These are phyloP conservation scores for Cirrhinus molitorella DNA, from an alignment of 2,797 vertebrate genomes.

Conservation along the genomic window DNA sequence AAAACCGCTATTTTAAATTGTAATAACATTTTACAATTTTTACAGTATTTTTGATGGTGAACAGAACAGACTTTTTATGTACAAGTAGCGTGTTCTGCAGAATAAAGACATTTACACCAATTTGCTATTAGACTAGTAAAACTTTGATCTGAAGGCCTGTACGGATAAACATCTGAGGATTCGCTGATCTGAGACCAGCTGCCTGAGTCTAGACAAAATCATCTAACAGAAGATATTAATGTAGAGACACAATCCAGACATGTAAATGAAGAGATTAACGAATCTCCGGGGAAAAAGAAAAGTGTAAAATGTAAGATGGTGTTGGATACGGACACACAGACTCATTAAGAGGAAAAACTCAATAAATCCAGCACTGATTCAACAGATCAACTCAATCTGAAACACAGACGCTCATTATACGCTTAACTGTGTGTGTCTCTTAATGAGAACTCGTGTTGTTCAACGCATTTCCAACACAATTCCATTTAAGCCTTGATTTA, in stretches of 20 bases:
- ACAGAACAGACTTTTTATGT: too few species aligned
- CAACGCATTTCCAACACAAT: not conserved
- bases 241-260: not conserved
- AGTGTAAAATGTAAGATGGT: not conserved
- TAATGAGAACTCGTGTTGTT: not conserved
- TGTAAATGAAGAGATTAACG: not conserved
- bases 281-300: not conserved
- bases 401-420: not conserved
- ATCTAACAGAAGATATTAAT: not conserved
- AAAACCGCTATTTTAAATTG: not conserved
- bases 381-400: not conserved
- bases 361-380: not conserved
- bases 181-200: not conserved
- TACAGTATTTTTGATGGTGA: not conserved
- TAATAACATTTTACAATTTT: not conserved
- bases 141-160: too few species aligned
- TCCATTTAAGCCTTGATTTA: not conserved
- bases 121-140: not conserved
- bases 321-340: not conserved
- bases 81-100: not conserved
- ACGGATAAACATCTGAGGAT: not conserved
- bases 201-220: not conserved
- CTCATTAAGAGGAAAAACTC: too few species aligned
- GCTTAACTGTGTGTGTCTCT: not conserved
- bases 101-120: not conserved